These are phyloP conservation scores for Zaprionus nigranus DNA, from an alignment of 1,140 invertebrate genomes.

Conservation along the genomic window DNA sequence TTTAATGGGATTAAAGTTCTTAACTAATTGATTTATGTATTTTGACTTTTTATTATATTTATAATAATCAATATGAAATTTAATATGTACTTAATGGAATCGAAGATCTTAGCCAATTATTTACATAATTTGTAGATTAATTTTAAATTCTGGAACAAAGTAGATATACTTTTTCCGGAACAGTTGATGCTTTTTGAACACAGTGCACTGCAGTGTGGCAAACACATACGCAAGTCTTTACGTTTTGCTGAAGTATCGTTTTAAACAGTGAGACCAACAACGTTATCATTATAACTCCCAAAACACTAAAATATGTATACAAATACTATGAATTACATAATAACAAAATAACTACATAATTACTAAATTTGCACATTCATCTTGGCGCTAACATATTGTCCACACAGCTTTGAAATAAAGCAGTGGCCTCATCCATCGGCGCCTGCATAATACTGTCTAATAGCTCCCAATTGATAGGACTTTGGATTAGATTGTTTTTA, in stretches of 20 bases:
- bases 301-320: neutral
- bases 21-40: no score
- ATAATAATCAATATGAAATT: no score
- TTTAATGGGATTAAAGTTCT: no score
- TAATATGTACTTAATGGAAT: no score
- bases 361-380: neutral
- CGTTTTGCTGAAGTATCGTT: neutral
- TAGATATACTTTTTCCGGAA: neutral
- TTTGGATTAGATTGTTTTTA: slow-evolving; percentile 24
- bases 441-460: slow-evolving; percentile 31
- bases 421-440: neutral
- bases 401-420: slow-evolving; percentile 11
- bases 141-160: no score
- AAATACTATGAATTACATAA: neutral
- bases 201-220: no score
- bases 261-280: neutral
- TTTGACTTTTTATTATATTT: no score
- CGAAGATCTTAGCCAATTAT: no score
- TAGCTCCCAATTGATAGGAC: slow-evolving; percentile 20
- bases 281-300: neutral
- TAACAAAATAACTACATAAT: neutral
- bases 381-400: neutral
- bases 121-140: no score
- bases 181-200: neutral
- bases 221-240: neutral